phyloP scores from a whole-genome alignment of 1,140 invertebrate genomes.

The Parapsyche elsis region DNA sequence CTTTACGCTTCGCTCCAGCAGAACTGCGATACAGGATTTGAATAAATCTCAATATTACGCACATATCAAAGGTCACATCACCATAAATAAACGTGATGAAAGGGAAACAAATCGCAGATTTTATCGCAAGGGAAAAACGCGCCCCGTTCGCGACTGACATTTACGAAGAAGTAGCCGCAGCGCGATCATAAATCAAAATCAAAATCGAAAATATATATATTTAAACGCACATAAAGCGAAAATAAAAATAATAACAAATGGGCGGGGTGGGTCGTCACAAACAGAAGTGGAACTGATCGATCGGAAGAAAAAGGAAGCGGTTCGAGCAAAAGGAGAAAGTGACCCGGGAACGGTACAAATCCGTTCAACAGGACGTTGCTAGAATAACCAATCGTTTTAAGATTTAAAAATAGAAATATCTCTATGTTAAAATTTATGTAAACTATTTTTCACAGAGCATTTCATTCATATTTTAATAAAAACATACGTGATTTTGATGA shows the following conservation, averaged over 20 bases:
- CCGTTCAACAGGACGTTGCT: too few species aligned
- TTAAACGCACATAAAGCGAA: neutral
- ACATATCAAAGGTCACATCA: neutral
- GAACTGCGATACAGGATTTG: neutral
- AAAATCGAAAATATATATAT: neutral
- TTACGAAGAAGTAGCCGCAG: neutral
- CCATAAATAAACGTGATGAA: neutral
- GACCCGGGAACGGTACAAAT: too few species aligned
- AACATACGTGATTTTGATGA: too few species aligned
- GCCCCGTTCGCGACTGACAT: neutral
- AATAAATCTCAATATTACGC: neutral
- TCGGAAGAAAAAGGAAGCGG: neutral
- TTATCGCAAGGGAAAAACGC: neutral
- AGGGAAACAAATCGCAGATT: conserved; percentile 20
- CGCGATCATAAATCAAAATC: conserved; percentile 11
- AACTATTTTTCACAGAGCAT: too few species aligned
- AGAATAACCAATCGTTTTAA: too few species aligned
- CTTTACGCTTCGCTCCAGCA: neutral
- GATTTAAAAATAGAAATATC: too few species aligned
- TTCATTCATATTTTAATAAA: too few species aligned
- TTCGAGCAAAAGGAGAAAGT: neutral
- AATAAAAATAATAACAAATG: conserved; percentile 1
- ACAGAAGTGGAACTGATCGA: neutral
- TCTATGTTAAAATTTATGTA: too few species aligned
- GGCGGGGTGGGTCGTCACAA: too few species aligned